Base-by-base conservation (phyloP, 2,113 vertebrate species). In the Oxyura jamaicensis region DNA sequence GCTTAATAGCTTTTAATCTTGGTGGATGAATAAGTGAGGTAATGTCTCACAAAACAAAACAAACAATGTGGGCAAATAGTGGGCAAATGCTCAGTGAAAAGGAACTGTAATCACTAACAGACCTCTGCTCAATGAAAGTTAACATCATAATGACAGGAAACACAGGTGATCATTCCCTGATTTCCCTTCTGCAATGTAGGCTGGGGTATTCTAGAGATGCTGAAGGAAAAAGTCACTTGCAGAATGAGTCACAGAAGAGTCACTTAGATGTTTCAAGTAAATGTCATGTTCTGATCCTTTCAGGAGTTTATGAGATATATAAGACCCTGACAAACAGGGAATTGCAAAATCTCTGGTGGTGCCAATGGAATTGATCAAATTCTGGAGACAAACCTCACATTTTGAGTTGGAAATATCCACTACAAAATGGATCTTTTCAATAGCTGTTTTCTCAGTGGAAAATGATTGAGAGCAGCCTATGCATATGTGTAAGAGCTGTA, bases 221-320 rank as follows among this genome's bases (percentile, higher is more conserved):
- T 88, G 72, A 91, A 86, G 59, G 41, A 87, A 95, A 71, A 91
- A 91, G 36, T 41, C 13, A 31, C 29, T 91, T 88, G 21, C 65
- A 91, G 59, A 77, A 71, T 91, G 86, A 86, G 21, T 94, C 44
- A 77, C 15, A 6, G 13, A 80, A 58, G 65, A 59, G 59, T 53
- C n/a, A 76, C n/a, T 88, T 86, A 50, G 59, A 21, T 53, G 22
- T 58, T 84, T 82, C 41, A 82, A 84, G 56, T 41, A 90, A 88
- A 77, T 69, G 39, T 41, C 67, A 44, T 58, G n/a, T 58, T 83
- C 63, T n/a, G 12, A 65, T 55, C 63, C 2, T 2, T 66, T 87
- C 67, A 76, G 53, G 79, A 50, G 35, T 77, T 82, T 91, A 22
- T 17, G 79, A 87, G 82, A 23, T 31, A 59, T 69, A 60, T 39